Base-by-base conservation (phyloP, 2,888 invertebrate species). In the Autographa gamma region DNA sequence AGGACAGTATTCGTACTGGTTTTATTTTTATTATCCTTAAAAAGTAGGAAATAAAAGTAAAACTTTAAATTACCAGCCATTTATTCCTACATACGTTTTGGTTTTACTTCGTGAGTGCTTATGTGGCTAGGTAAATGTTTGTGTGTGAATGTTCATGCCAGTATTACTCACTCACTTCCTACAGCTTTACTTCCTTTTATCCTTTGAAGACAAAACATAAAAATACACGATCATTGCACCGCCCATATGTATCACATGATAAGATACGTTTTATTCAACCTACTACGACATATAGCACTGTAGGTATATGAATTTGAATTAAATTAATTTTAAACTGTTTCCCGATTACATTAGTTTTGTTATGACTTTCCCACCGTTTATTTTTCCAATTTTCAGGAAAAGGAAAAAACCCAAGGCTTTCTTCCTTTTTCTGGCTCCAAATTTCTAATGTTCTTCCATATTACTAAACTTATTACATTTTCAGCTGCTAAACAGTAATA, bases 371-470 rank as follows among this genome's bases (percentile, higher is more conserved):
- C 38, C 38, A 38, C 60, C n/a, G n/a, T n/a, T n/a, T n/a, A n/a
- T n/a, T 38, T 13, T 34, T 34, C n/a, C n/a, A n/a, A n/a, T n/a
- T n/a, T n/a, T n/a, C n/a, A n/a, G n/a, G n/a, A n/a, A n/a, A n/a
- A n/a, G n/a, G n/a, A n/a, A n/a, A n/a, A n/a, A 69, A 60, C 16
- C 9, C 62, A 77, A 60, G 71, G 60, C 63, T 52, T 59, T 63
- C 74, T 76, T 75, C 65, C 67, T 70, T 60, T 58, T 64, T 58
- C 75, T 72, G 60, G 59, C 73, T 74, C 68, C 60, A 69, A 69
- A 76, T 74, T 81, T 74, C 73, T 60, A 48, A 43, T 38, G 60
- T 16, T 14, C 14, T 43, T 43, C 41, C 43, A 16, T 8, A 34
- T 34, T 34, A 34, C 34, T 5, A 34, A 34, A 34, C 8, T 7